phyloP scores from a whole-genome alignment of 2,888 invertebrate species.

The Meiosimyza platycephala region DNA sequence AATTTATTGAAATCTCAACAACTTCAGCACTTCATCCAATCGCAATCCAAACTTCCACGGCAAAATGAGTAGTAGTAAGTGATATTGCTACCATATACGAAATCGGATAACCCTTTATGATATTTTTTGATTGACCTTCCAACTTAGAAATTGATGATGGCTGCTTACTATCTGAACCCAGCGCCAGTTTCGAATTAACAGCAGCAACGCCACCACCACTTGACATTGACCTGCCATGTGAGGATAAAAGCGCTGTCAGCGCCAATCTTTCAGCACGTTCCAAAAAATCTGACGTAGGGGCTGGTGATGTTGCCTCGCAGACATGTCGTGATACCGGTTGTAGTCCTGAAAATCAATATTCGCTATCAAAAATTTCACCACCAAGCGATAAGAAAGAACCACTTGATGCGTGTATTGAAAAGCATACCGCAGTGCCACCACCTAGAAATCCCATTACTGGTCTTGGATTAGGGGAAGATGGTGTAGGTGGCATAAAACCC shows the following conservation, averaged over 20 bases:
- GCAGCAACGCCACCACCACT: slow-evolving; percentile 17
- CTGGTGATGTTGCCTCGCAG: slow-evolving; percentile 44
- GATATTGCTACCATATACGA: not conserved
- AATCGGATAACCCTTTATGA: not conserved
- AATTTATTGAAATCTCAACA: slow-evolving; percentile 24
- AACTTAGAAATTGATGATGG: slow-evolving; percentile 37
- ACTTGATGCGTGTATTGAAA: slow-evolving; percentile 31
- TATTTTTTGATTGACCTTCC: not conserved
- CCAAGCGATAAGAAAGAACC: slow-evolving; percentile 32
- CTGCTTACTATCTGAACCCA: slow-evolving; percentile 33
- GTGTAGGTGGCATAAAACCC: slow-evolving; percentile 49
- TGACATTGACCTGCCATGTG: slow-evolving; percentile 46
- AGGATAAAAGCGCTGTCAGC: slow-evolving; percentile 32
- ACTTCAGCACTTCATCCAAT: not conserved
- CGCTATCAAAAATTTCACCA: slow-evolving; percentile 43
- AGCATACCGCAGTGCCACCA: slow-evolving; percentile 30
- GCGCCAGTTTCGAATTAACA: not conserved
- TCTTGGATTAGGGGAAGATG: slow-evolving; percentile 52
- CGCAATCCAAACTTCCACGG: slow-evolving; percentile 45
- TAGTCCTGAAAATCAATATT: slow-evolving; percentile 47
- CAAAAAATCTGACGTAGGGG: slow-evolving; percentile 34
- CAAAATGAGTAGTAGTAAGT: slow-evolving; percentile 56
- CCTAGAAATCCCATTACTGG: slow-evolving; percentile 58
- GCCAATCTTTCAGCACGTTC: slow-evolving; percentile 26
- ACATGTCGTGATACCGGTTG: slow-evolving; percentile 43